phyloP scores from a whole-genome alignment of 2,888 invertebrate species.

The Andrena bucephala region DNA sequence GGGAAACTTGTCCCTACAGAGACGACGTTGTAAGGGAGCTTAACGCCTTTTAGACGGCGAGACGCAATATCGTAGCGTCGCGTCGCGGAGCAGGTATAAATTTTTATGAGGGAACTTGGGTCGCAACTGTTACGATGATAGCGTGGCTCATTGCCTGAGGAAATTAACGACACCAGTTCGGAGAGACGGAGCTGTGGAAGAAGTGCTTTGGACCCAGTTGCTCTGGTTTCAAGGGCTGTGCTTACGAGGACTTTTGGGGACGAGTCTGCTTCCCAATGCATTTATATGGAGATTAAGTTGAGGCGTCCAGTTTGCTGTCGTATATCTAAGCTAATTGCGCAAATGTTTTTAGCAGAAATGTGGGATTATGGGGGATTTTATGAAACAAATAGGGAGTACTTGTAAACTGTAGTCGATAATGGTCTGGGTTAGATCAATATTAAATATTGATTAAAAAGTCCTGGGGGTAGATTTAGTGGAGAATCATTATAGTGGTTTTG shows the following conservation, averaged over 20 bases:
- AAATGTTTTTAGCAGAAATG: not conserved
- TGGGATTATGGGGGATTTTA: not conserved
- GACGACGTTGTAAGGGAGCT: not conserved
- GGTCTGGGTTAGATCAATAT: too few relatives aligned
- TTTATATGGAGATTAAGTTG: slow-evolving; percentile 5
- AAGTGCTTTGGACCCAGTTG: not conserved
- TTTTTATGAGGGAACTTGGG: slow-evolving; percentile 52
- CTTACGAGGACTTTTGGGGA: too few relatives aligned
- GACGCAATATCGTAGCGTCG: slow-evolving; percentile 52
- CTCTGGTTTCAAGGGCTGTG: slow-evolving; percentile 10
- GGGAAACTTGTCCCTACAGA: not conserved
- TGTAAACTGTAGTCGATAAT: too few relatives aligned
- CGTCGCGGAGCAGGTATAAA: slow-evolving; percentile 46
- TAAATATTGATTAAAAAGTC: too few relatives aligned
- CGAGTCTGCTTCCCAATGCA: not conserved
- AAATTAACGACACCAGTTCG: slow-evolving; percentile 43
- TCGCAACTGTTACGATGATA: slow-evolving; percentile 39
- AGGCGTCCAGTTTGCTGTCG: not conserved
- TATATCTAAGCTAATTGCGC: not conserved
- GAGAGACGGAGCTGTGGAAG: slow-evolving; percentile 22
- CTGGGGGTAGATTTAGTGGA: too few relatives aligned
- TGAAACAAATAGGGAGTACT: too few relatives aligned
- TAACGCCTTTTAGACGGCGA: slow-evolving; percentile 30
- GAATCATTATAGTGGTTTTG: too few relatives aligned
- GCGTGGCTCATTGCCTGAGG: slow-evolving; percentile 33